Evolutionary conservation across 2,113 vertebrate species (phyloP).

Genomic region (Callopanchax toddi): DNA sequence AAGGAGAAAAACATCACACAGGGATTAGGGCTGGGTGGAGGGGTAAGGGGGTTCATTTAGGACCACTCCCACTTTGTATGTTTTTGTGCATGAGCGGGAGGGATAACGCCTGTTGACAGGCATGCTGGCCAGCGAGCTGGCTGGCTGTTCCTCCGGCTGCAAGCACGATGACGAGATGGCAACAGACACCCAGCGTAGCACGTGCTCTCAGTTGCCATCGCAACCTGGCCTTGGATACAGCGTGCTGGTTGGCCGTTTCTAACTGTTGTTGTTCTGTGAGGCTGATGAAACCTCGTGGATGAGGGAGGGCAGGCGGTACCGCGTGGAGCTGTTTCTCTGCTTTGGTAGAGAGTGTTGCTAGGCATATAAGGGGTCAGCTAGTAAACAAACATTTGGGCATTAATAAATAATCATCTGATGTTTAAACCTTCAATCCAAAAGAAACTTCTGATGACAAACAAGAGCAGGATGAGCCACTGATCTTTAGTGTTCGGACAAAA

Average conservation of each 20-base stretch:
- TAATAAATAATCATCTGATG: slow-evolving; percentile 13
- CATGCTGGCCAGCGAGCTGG: slow-evolving; percentile 59
- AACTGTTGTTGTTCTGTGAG: slow-evolving; percentile 76
- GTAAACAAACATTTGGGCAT: slow-evolving; percentile 60
- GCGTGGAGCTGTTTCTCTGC: slow-evolving; percentile 35
- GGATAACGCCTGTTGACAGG: slow-evolving; percentile 60
- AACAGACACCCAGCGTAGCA: slow-evolving; percentile 76
- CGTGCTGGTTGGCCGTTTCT: slow-evolving; percentile 80
- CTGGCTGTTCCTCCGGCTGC: slow-evolving; percentile 63
- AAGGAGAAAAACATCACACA: slow-evolving; percentile 69
- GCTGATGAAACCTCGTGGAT: slow-evolving; percentile 75
- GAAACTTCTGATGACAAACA: slow-evolving; percentile 35
- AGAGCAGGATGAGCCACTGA: slow-evolving; percentile 46
- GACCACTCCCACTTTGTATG: slow-evolving; percentile 48
- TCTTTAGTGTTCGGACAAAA: slow-evolving; percentile 14
- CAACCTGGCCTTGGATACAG: slow-evolving; percentile 82
- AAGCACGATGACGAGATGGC: slow-evolving; percentile 75
- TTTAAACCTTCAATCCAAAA: slow-evolving; percentile 41
- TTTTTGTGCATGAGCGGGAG: slow-evolving; percentile 14
- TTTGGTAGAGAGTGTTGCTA: slow-evolving; percentile 72
- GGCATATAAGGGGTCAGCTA: slow-evolving; percentile 60
- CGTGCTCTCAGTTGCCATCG: slow-evolving; percentile 79
- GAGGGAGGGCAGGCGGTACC: slow-evolving; percentile 54
- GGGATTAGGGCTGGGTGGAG: slow-evolving; percentile 50
- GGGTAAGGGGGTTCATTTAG: slow-evolving; percentile 29